A percentile compares a stretch with the other conserved stretches of the same genome.
Conservation (phyloP, 2,797 vertebrate genomes). For the Caiman crocodilus region DNA sequence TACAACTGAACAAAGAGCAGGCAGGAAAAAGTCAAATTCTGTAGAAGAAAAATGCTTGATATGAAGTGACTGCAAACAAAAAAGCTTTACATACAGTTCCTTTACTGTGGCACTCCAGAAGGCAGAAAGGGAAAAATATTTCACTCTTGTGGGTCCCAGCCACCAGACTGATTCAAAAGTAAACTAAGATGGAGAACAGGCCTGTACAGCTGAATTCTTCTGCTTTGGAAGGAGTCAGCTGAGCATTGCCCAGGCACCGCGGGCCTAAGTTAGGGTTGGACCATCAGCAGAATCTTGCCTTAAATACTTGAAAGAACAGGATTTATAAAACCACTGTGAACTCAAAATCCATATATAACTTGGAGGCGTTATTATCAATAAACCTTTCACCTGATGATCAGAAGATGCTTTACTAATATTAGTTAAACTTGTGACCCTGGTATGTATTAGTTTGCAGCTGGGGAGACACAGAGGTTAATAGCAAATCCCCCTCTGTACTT, state of each 20-base stretch:
- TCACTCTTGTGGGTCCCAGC: background rate
- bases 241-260: background rate
- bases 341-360: background rate
- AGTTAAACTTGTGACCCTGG: background rate
- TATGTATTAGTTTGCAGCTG: background rate
- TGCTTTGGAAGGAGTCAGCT: background rate
- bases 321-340: background rate
- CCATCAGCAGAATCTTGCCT: background rate
- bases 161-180: background rate
- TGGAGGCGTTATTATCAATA: background rate
- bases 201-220: background rate
- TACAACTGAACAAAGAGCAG: background rate
- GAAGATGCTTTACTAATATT: background rate
- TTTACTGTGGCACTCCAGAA: background rate
- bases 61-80: background rate
- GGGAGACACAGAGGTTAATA: background rate
- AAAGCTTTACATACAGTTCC: background rate
- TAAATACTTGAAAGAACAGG: background rate
- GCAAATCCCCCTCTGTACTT: background rate
- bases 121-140: background rate
- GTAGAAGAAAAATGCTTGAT: background rate
- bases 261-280: rapidly evolving
- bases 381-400: background rate
- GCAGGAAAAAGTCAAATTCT: background rate
- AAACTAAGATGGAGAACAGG: background rate